phyloP scores from a whole-genome alignment of 2,888 invertebrate genomes.

The Eledone cirrhosa region DNA sequence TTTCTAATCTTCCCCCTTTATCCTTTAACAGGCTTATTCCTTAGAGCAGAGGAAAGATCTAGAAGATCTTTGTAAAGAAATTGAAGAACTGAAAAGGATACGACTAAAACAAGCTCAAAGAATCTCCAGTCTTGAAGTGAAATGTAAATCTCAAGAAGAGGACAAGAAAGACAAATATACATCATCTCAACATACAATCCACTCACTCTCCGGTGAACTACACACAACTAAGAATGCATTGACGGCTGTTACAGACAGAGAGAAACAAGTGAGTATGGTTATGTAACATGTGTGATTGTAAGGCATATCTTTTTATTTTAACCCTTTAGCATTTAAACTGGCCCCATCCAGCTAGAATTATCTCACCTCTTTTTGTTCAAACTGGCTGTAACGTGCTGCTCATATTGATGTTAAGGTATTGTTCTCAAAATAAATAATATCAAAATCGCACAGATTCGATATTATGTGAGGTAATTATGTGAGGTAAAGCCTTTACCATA shows the following conservation, averaged over 20 bases:
- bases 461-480: too few species aligned
- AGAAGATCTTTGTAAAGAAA: slow-evolving; percentile 55
- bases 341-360: too few species aligned
- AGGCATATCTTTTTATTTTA: too few species aligned
- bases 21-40: slow-evolving; percentile 46
- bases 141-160: slow-evolving; percentile 47
- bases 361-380: too few species aligned
- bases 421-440: too few species aligned
- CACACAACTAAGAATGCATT: slow-evolving; percentile 63
- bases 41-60: slow-evolving; percentile 63
- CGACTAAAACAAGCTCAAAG: slow-evolving; percentile 64
- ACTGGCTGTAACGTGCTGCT: too few species aligned
- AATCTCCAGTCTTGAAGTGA: slow-evolving; percentile 58
- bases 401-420: too few species aligned
- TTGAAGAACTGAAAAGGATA: slow-evolving; percentile 64
- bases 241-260: slow-evolving; percentile 59
- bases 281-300: too few species aligned
- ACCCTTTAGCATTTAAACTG: too few species aligned
- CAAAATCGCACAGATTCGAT: too few species aligned
- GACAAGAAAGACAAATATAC: slow-evolving; percentile 52
- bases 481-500: too few species aligned
- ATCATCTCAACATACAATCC: slow-evolving; percentile 63
- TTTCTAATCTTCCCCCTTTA: background rate
- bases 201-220: slow-evolving; percentile 65
- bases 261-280: slow-evolving; percentile 59